phyloP scores from a whole-genome alignment of 2,888 invertebrate genomes.

The Trachelus troglodyta region DNA sequence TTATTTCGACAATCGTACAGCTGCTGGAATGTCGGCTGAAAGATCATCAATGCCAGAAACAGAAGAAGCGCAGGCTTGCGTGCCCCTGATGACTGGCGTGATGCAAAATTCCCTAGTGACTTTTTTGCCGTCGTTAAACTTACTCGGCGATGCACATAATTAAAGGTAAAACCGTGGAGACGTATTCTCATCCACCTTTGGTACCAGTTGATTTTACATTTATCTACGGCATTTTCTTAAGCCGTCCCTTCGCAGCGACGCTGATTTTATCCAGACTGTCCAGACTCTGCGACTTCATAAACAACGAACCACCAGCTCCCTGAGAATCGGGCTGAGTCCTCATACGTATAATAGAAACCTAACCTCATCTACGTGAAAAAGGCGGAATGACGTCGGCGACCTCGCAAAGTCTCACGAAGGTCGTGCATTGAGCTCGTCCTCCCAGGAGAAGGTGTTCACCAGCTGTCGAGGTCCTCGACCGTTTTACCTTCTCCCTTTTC shows the following conservation, averaged over 20 bases:
- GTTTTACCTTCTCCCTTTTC: background rate
- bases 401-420: constrained; percentile 65
- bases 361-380: constrained; percentile 28
- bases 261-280: background rate
- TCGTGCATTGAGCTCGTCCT: constrained; percentile 61
- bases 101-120: constrained; percentile 44
- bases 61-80: constrained; percentile 44
- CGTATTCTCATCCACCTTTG: background rate
- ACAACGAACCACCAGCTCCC: background rate
- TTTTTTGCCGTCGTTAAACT: constrained; percentile 44
- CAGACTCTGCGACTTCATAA: background rate
- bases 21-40: background rate
- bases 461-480: background rate
- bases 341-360: background rate
- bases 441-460: constrained; percentile 43
- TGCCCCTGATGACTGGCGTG: constrained; percentile 50
- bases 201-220: background rate
- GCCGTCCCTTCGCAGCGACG: background rate
- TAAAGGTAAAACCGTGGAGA: constrained; percentile 30
- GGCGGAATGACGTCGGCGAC: constrained; percentile 62
- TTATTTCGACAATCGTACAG: background rate
- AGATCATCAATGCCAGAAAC: background rate
- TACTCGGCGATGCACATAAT: constrained; percentile 46
- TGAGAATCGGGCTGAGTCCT: background rate
- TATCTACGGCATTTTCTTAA: background rate